Evolutionary conservation across 2,888 invertebrate species (phyloP).

Genomic region (Pollenia labialis): DNA sequence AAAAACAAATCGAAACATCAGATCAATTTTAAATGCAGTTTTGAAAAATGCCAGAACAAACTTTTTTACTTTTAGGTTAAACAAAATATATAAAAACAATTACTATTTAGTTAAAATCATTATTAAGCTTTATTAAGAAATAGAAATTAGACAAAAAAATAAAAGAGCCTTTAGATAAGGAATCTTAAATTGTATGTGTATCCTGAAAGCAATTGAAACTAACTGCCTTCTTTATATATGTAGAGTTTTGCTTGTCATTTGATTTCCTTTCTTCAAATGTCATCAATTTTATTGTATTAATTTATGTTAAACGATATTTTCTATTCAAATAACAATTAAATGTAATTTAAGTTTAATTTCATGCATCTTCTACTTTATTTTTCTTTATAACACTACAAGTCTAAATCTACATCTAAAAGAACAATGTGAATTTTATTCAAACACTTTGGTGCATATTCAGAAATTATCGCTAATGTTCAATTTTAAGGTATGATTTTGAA

Average conservation of each 20-base stretch:
- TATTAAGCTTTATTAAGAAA: slow-evolving; percentile 74
- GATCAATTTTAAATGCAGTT: slow-evolving; percentile 47
- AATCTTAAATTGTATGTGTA: neutral
- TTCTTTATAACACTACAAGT: neutral
- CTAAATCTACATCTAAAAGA: neutral
- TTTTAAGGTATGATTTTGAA: no score
- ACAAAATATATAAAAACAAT: slow-evolving; percentile 38
- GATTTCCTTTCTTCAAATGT: slow-evolving; percentile 5
- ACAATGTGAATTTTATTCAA: no score
- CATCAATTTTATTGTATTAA: slow-evolving; percentile 28
- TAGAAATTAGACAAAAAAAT: slow-evolving; percentile 35
- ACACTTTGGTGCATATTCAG: no score
- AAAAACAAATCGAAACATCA: slow-evolving; percentile 53
- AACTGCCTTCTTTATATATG: slow-evolving; percentile 43
- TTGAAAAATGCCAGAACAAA: slow-evolving; percentile 53
- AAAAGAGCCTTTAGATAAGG: slow-evolving; percentile 25
- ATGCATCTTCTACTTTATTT: slow-evolving; percentile 38
- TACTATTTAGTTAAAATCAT: slow-evolving; percentile 71
- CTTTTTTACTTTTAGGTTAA: slow-evolving; percentile 61
- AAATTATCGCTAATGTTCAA: no score
- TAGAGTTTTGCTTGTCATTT: slow-evolving; percentile 26
- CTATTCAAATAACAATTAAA: slow-evolving; percentile 60
- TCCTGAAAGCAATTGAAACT: neutral
- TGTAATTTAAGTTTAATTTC: slow-evolving; percentile 35
- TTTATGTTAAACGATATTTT: slow-evolving; percentile 27